Evolutionary conservation across 2,113 vertebrate species (phyloP), one percentile per base, ranked within the genome.

Genomic region (Ovis aries): DNA sequence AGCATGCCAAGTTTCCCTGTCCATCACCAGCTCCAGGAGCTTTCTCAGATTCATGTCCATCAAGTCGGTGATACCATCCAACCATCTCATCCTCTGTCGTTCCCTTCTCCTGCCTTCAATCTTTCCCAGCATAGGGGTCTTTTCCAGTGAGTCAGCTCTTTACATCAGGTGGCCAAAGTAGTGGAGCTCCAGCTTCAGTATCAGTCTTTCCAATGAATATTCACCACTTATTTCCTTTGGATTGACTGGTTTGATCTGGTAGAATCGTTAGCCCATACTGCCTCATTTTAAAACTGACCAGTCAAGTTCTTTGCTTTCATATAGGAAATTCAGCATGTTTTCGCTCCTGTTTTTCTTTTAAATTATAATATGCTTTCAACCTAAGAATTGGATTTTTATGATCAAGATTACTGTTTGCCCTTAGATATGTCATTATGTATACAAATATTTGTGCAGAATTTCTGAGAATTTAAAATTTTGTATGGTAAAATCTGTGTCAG

Each of bases 1-100:
- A 17, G 7, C 31, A 64, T 0, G 0, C 33, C 62, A 64, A 15
- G 7, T 7, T 64, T 64, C 31, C 15, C 15, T 64, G 16, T 64
- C 62, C 62, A 64, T 64, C 15, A n/a, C 33, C 31, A 64, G 16
- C 62, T 64, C 15, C 7, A 0, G 0, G 62, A 64, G 62, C 33
- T n/a, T 64, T 16, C 62, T 64, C 62, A 64, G 62, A n/a, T 33
- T n/a, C 33, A 64, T 4, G 62, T 64, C 62, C 62, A 64, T 64
- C 62, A n/a, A 19, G 16, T 64, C 31, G 0, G 15, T 64, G 62
- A 64, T 4, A 16, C 31, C 33, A 64, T 9, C 15, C 62, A 64
- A 64, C 31, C 3, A 33, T 17, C 62, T 64, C 15, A 33, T n/a
- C 16, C 62, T 64, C 62, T 64, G 33, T n/a, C 3, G 0, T n/a